phyloP scores from a whole-genome alignment of 2,797 vertebrate species.

The Amblyraja radiata region DNA sequence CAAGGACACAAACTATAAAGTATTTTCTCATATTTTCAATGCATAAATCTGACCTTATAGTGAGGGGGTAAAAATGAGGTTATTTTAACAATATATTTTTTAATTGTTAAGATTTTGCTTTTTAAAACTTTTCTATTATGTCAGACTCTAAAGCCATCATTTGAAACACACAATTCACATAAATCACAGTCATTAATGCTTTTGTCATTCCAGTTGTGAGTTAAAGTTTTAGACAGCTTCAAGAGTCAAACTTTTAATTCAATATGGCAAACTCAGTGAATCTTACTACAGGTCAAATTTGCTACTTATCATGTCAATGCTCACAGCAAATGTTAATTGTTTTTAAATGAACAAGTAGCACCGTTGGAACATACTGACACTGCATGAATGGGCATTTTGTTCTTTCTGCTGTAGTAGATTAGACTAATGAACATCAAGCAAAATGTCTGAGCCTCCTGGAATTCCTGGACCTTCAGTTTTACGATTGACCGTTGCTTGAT shows the following conservation, averaged over 20 bases:
- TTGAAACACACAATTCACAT: neutral
- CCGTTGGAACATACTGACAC: neutral
- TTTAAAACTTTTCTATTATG: neutral
- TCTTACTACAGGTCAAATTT: neutral
- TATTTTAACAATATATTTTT: neutral
- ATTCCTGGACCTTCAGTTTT: neutral
- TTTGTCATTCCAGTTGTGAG: neutral
- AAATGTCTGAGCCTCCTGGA: neutral
- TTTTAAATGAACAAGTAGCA: slow-evolving; percentile 3
- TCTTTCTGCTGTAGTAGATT: neutral
- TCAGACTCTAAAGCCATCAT: neutral
- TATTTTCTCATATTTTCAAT: neutral
- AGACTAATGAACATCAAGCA: neutral
- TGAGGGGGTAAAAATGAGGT: neutral
- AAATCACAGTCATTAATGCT: neutral
- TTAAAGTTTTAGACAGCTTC: neutral
- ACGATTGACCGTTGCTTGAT: neutral
- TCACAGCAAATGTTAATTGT: slow-evolving; percentile 22
- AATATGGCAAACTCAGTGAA: neutral
- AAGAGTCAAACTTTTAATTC: neutral
- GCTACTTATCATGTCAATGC: slow-evolving; percentile 19
- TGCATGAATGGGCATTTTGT: slow-evolving; percentile 21
- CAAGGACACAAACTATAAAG: neutral
- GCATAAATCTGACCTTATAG: neutral
- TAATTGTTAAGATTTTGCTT: neutral